phyloP scores from a whole-genome alignment of 2,888 invertebrate genomes.

The Noctua fimbriata region DNA sequence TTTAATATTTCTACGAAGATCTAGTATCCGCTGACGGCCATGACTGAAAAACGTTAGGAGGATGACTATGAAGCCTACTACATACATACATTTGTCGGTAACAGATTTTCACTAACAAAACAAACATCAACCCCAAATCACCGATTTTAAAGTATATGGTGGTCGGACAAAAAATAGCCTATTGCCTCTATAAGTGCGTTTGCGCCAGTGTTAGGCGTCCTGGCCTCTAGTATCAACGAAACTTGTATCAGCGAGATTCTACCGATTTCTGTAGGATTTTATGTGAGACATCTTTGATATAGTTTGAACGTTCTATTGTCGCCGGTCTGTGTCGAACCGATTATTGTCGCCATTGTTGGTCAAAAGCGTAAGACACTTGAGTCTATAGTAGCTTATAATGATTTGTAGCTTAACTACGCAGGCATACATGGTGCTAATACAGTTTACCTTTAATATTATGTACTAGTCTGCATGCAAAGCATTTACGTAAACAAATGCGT shows the following conservation, averaged over 20 bases:
- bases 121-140: background rate
- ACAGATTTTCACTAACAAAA: background rate
- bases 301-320: background rate
- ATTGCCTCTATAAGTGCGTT: background rate
- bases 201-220: background rate
- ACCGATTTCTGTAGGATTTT: background rate
- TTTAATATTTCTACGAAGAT: background rate
- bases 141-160: background rate
- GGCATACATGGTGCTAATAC: background rate
- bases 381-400: background rate
- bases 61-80: background rate
- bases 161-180: background rate
- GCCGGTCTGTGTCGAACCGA: background rate
- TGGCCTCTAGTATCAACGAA: background rate
- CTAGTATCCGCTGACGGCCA: background rate
- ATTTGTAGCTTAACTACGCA: background rate
- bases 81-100: background rate
- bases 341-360: conserved; percentile 5
- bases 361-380: background rate
- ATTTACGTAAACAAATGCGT: conserved; percentile 25
- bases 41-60: background rate
- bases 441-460: conserved; percentile 11
- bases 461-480: background rate
- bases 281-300: background rate
- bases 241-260: background rate